These are phyloP conservation scores for Drosophila gaucha DNA, from an alignment of 2,888 invertebrate species.

Conservation along the genomic window DNA sequence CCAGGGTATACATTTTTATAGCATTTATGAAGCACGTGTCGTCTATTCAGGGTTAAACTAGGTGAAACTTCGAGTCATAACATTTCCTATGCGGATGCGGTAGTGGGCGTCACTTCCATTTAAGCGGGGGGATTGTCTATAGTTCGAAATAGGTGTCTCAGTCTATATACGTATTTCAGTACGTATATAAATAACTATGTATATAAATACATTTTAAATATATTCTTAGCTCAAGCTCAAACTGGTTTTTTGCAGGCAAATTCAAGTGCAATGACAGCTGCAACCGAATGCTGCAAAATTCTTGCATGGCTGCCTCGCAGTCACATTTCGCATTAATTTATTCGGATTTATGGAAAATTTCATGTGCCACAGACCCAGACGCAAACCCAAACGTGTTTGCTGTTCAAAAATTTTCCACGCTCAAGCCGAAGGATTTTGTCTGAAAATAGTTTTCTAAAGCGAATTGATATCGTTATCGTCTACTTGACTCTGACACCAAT, in stretches of 20 bases:
- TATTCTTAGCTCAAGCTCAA: conserved; percentile 4
- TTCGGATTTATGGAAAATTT: conserved; percentile 62
- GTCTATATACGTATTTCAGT: no score
- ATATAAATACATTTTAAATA: background rate
- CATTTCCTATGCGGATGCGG: conserved; percentile 55
- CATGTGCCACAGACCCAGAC: conserved; percentile 16
- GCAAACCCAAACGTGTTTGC: conserved; percentile 56
- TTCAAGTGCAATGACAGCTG: conserved; percentile 69
- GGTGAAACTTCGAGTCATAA: conserved; percentile 1
- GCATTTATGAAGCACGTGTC: conserved; percentile 48
- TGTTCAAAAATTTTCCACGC: conserved; percentile 68
- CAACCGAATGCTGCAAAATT: conserved; percentile 43
- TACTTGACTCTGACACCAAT: conserved; percentile 64
- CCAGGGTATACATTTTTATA: conserved; percentile 3
- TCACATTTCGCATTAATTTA: conserved; percentile 37
- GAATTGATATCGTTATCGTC: conserved; percentile 45
- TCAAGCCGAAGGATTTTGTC: conserved; percentile 19
- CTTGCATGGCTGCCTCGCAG: conserved; percentile 42
- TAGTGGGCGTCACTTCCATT: conserved; percentile 12
- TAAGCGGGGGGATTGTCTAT: no score
- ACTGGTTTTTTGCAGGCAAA: conserved; percentile 26
- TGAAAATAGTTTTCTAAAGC: background rate
- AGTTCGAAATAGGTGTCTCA: no score
- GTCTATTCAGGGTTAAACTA: conserved; percentile 35
- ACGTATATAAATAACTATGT: background rate